phyloP scores from a whole-genome alignment of 2,888 invertebrate species.

The Ischnura elegans region DNA sequence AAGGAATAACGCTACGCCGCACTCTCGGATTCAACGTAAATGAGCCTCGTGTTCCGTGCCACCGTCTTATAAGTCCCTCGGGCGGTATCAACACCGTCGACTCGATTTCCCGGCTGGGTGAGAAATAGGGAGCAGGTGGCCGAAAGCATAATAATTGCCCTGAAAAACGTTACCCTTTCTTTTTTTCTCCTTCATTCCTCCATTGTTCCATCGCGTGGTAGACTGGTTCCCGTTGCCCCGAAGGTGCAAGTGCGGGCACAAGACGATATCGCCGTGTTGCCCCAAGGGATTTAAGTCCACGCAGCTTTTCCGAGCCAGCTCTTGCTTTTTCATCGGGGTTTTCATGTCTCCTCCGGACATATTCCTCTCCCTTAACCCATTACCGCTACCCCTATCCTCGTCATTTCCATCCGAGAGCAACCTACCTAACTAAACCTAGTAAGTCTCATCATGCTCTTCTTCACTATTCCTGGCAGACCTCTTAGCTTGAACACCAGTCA shows the following conservation, averaged over 20 bases:
- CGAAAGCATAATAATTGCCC: slow-evolving; percentile 17
- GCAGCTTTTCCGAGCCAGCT: background rate
- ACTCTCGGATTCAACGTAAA: slow-evolving; percentile 35
- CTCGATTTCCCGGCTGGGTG: background rate
- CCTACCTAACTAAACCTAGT: background rate
- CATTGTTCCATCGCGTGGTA: background rate
- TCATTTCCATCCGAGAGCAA: slow-evolving; percentile 11
- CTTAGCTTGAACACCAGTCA: background rate
- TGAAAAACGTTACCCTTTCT: slow-evolving; percentile 13
- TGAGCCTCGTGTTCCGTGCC: background rate
- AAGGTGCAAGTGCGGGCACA: background rate
- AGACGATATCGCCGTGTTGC: background rate
- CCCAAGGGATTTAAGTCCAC: background rate
- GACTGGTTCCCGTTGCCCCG: slow-evolving; percentile 7
- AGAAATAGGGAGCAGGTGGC: slow-evolving; percentile 22
- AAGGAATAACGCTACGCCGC: background rate
- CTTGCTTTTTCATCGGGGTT: slow-evolving; percentile 37
- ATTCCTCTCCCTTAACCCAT: background rate
- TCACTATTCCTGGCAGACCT: background rate
- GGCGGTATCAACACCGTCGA: background rate
- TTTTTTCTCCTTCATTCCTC: background rate
- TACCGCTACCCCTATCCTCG: background rate
- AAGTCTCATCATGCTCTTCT: background rate
- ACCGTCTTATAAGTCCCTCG: background rate
- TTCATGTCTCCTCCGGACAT: background rate